Percentiles rank a stretch among this genome's conserved stretches.
Evolutionary conservation across 2,888 invertebrate genomes (phyloP).

Genomic region (Tinea pellionella): DNA sequence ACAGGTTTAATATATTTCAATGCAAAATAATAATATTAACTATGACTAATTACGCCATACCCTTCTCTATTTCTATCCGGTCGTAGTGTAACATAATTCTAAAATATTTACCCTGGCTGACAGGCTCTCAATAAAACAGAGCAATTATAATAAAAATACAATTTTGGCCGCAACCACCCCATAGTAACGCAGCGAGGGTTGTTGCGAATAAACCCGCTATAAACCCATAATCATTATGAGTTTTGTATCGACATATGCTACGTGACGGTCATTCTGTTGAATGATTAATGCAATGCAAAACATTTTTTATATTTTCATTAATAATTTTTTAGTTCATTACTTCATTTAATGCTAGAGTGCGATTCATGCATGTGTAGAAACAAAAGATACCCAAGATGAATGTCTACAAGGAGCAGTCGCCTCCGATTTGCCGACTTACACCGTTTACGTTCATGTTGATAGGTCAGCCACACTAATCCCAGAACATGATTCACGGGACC

Average conservation of each 20-base stretch:
- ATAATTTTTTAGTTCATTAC: neutral
- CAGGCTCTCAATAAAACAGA: slow-evolving; percentile 49
- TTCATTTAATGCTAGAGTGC: too few species aligned
- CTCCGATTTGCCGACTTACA: too few species aligned
- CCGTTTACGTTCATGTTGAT: too few species aligned
- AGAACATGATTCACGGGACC: too few species aligned
- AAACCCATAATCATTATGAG: slow-evolving; percentile 37
- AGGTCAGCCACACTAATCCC: too few species aligned
- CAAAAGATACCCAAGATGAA: too few species aligned
- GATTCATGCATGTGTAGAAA: too few species aligned
- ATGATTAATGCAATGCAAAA: slow-evolving; percentile 13
- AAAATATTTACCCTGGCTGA: slow-evolving; percentile 53
- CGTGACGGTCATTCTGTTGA: slow-evolving; percentile 17
- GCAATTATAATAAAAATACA: slow-evolving; percentile 69
- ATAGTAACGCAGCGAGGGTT: slow-evolving; percentile 39
- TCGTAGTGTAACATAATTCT: slow-evolving; percentile 23
- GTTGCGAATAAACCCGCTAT: slow-evolving; percentile 56
- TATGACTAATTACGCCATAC: slow-evolving; percentile 33
- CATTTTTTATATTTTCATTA: neutral
- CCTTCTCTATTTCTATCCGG: slow-evolving; percentile 11
- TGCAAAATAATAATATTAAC: slow-evolving; percentile 22
- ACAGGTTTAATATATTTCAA: neutral
- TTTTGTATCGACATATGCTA: slow-evolving; percentile 35
- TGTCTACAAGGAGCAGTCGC: too few species aligned
- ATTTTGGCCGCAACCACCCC: slow-evolving; percentile 65